A percentile compares a stretch with the other conserved stretches of the same genome.
These are phyloP conservation scores for Hafferia zeledoni DNA, from an alignment of 2,797 vertebrate species.

Conservation along the genomic window DNA sequence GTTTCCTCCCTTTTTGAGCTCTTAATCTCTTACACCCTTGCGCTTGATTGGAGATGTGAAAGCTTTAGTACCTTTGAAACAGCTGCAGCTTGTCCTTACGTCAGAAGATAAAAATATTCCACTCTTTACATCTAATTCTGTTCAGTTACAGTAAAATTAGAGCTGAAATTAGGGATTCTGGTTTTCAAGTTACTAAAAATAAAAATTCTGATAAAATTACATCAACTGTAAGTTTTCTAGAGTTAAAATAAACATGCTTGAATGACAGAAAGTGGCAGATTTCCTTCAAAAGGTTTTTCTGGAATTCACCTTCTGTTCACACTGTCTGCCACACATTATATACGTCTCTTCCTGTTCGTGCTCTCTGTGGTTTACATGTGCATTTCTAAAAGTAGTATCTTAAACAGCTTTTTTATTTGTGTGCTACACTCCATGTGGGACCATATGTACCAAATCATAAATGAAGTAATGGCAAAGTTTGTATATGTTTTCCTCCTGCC, in stretches of 20 bases:
- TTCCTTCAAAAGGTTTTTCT: constrained; percentile 22
- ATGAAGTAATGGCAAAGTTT: not conserved
- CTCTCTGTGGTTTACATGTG: not conserved
- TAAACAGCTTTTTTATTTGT: constrained; percentile 19
- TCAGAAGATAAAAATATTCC: not conserved
- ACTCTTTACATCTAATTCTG: not conserved
- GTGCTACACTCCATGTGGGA: not conserved
- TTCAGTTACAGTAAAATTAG: not conserved
- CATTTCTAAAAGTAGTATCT: not conserved
- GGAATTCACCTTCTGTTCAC: constrained; percentile 46
- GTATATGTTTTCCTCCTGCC: not conserved
- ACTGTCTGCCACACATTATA: not conserved
- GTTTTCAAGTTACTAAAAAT: not conserved
- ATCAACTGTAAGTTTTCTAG: not conserved
- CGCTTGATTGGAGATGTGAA: not conserved
- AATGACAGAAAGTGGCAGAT: constrained; percentile 1
- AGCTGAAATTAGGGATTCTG: not conserved
- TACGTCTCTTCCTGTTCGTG: constrained; percentile 11
- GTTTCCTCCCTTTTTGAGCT: not conserved
- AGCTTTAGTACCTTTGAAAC: not conserved
- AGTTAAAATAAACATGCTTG: not conserved
- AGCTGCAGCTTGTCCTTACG: not conserved
- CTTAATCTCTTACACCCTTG: not conserved
- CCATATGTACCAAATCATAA: not conserved
- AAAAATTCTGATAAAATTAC: not conserved